Conservation (phyloP, 2,888 invertebrate genomes). For the Myathropa florea region DNA sequence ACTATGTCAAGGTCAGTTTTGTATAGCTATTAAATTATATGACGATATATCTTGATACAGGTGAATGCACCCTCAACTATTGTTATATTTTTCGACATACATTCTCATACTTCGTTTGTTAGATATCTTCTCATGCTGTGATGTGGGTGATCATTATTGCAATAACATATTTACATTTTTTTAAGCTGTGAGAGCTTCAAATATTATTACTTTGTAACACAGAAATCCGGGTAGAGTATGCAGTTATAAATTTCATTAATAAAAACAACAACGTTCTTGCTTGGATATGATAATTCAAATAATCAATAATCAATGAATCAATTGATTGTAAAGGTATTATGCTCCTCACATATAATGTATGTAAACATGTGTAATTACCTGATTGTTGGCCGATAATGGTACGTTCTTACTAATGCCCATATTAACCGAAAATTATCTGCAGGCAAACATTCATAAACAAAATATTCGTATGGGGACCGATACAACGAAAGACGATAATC, state of each 20-base stretch:
- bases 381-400: background rate
- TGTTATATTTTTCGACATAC: conserved; percentile 28
- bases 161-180: background rate
- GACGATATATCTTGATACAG: conserved; percentile 43
- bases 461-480: background rate
- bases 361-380: conserved; percentile 6
- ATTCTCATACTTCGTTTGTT: conserved; percentile 24
- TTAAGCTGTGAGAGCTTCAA: background rate
- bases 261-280: background rate
- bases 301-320: too few relatives aligned
- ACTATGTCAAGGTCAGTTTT: conserved; percentile 58
- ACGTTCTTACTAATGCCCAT: background rate
- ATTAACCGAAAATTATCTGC: background rate
- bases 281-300: background rate
- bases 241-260: background rate
- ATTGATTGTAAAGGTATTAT: background rate
- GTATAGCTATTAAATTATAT: conserved; percentile 3
- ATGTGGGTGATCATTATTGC: background rate
- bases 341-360: background rate
- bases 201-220: background rate
- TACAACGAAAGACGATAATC: too few relatives aligned
- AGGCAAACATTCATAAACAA: background rate
- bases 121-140: background rate
- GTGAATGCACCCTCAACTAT: conserved; percentile 59
- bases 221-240: background rate